phyloP scores from a whole-genome alignment of 2,797 vertebrate genomes.

The Synanceia verrucosa region DNA sequence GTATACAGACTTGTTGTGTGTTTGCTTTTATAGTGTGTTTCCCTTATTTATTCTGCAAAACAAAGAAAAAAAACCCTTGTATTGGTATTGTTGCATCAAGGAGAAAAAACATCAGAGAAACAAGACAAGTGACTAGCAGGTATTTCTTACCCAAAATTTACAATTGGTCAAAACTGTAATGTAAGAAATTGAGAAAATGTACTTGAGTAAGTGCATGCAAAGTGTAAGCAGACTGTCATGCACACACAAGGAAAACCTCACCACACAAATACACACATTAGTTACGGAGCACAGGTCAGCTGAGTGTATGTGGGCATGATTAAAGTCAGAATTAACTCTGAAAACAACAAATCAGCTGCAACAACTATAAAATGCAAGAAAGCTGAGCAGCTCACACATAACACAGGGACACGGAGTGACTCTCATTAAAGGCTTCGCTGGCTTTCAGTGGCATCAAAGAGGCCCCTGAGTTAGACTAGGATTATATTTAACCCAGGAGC shows the following conservation, averaged over 20 bases:
- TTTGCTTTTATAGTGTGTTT: constrained; percentile 35
- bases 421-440: constrained; percentile 82
- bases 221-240: constrained; percentile 40
- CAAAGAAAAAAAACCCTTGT: constrained; percentile 1
- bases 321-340: constrained; percentile 66
- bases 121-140: constrained; percentile 53
- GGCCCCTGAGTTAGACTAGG: constrained; percentile 74
- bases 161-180: constrained; percentile 55
- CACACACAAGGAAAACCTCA: not conserved
- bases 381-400: constrained; percentile 56
- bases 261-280: constrained; percentile 2
- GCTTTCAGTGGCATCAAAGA: constrained; percentile 82
- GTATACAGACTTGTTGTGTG: constrained; percentile 8
- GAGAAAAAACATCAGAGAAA: constrained; percentile 38
- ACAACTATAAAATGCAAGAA: constrained; percentile 52
- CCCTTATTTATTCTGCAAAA: not conserved
- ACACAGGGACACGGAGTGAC: constrained; percentile 65
- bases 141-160: constrained; percentile 50
- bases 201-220: constrained; percentile 49
- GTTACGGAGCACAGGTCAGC: constrained; percentile 29
- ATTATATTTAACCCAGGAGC: constrained; percentile 81
- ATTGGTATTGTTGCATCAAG: not conserved
- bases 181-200: constrained; percentile 61
- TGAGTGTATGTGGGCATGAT: constrained; percentile 45
- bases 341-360: constrained; percentile 72